A percentile compares a stretch with the other conserved stretches of the same genome.
Conservation (phyloP, 2,888 invertebrate genomes). For the Mayetiola destructor region DNA sequence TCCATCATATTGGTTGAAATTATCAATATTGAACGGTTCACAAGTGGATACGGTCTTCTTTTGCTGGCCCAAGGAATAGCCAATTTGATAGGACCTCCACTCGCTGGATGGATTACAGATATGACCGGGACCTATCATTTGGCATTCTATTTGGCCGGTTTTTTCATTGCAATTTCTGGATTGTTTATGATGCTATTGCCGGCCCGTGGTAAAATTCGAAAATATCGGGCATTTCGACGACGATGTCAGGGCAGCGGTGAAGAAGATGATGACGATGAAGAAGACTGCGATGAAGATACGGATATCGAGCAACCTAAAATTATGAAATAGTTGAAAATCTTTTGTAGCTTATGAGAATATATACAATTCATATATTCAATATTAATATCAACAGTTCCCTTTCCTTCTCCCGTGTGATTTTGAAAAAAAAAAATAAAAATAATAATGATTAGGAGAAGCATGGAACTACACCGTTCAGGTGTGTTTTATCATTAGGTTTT, state of each 20-base stretch:
- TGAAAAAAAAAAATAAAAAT: too few species aligned
- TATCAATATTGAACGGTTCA: constrained; percentile 78
- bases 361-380: too few species aligned
- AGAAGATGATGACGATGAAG: background rate
- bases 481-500: too few species aligned
- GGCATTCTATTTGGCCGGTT: constrained; percentile 67
- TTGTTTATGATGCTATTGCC: constrained; percentile 21
- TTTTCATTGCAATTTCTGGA: constrained; percentile 44
- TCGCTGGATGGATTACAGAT: constrained; percentile 77
- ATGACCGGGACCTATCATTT: constrained; percentile 60
- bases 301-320: too few species aligned
- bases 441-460: too few species aligned
- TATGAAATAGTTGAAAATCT: too few species aligned
- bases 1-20: constrained; percentile 81
- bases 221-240: constrained; percentile 26
- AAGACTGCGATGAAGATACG: background rate
- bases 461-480: too few species aligned
- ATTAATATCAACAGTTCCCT: too few species aligned
- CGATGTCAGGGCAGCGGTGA: background rate
- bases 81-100: constrained; percentile 76
- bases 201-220: constrained; percentile 19
- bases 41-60: constrained; percentile 78
- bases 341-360: too few species aligned
- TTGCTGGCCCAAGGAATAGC: constrained; percentile 80
- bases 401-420: too few species aligned